A percentile compares a stretch with the other conserved stretches of the same genome.
Evolutionary conservation across 2,113 vertebrate species (phyloP).

Genomic region (Ursus arctos): DNA sequence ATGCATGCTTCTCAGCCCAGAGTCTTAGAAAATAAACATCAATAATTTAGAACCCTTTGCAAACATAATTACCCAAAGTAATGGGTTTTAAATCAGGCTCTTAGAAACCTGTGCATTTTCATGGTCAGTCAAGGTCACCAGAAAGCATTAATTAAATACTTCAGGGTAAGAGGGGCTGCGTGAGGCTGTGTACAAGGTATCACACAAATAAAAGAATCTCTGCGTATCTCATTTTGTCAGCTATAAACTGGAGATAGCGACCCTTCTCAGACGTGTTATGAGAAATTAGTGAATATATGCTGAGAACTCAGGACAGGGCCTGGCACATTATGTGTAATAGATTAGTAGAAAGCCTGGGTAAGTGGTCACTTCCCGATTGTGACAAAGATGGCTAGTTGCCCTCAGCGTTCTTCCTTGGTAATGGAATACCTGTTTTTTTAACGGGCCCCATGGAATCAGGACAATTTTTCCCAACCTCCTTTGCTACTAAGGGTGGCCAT

Average conservation of each 20-base stretch:
- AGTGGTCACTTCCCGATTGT: background rate
- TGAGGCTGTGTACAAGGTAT: background rate
- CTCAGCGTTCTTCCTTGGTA: background rate
- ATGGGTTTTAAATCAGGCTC: conserved; percentile 1
- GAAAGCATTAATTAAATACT: conserved; percentile 14
- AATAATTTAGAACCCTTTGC: conserved; percentile 45
- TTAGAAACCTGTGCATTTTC: background rate
- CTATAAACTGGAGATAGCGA: background rate
- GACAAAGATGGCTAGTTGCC: background rate
- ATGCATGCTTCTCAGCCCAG: background rate
- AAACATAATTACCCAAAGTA: conserved; percentile 63
- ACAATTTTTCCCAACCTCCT: background rate
- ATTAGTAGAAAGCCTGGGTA: background rate
- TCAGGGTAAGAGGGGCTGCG: background rate
- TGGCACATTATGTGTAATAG: too few species aligned
- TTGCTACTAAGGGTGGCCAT: background rate
- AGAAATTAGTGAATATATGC: background rate
- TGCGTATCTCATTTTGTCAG: background rate
- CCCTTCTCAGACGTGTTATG: background rate
- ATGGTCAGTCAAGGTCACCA: background rate
- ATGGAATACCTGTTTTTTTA: background rate
- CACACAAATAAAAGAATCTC: conserved; percentile 6
- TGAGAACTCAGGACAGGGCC: background rate
- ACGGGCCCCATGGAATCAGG: background rate
- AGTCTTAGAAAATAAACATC: conserved; percentile 59